A percentile compares a stretch with the other conserved stretches of the same genome.
Evolutionary conservation across 1,140 invertebrate species (phyloP).

Genomic region (Zaprionus vittiger): DNA sequence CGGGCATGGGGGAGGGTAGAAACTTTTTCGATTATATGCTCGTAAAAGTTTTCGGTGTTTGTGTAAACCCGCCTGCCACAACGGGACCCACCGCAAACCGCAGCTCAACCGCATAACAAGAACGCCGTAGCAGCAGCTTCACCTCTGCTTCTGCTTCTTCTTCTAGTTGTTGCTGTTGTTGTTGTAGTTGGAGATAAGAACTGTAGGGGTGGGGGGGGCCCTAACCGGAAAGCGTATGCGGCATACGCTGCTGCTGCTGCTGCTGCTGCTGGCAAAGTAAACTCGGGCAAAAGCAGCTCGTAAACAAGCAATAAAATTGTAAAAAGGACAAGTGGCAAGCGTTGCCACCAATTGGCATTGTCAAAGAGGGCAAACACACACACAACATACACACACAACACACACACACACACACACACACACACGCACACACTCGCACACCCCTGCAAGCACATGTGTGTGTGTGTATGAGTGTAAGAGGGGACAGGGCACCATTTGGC

Average conservation of each 20-base stretch:
- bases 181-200: constrained; percentile 45
- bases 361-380: constrained; percentile 54
- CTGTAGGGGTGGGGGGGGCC: neutral
- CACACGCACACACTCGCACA: constrained; percentile 27
- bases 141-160: constrained; percentile 13
- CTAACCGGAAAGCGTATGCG: neutral
- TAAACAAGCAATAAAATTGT: constrained; percentile 82
- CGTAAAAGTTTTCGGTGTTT: constrained; percentile 77
- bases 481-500: constrained; percentile 40
- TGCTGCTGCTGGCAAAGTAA: constrained; percentile 44
- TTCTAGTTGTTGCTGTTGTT: constrained; percentile 31
- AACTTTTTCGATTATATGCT: constrained; percentile 83
- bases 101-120: constrained; percentile 71
- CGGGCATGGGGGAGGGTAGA: constrained; percentile 24
- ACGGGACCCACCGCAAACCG: constrained; percentile 51
- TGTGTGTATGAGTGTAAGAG: constrained; percentile 7
- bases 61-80: constrained; percentile 42
- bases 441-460: neutral
- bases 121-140: constrained; percentile 9
- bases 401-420: constrained; percentile 40
- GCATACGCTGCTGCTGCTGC: neutral
- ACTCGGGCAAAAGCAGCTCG: constrained; percentile 72
- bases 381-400: no score
- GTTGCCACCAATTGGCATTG: constrained; percentile 75
- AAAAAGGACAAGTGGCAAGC: constrained; percentile 74